phyloP scores from a whole-genome alignment of 1,140 invertebrate species.

The Scaptomyza graminum region DNA sequence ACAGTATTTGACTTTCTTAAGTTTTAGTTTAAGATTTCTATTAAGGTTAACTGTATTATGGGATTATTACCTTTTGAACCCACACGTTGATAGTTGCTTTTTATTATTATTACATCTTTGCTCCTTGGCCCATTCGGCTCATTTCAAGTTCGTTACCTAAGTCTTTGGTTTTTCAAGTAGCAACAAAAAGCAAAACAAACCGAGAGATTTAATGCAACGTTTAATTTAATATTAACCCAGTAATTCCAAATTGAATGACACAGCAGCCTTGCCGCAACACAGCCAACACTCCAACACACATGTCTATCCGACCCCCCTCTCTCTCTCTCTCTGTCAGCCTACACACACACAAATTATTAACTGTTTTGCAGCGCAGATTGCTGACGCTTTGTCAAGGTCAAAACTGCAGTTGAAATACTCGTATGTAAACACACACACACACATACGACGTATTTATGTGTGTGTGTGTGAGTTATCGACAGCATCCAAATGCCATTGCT shows the following conservation, averaged over 20 bases:
- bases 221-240: constrained; percentile 55
- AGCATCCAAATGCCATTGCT: constrained; percentile 48
- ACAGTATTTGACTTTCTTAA: too few species aligned
- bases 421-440: constrained; percentile 26
- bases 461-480: constrained; percentile 51
- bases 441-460: not conserved
- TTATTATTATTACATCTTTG: not conserved
- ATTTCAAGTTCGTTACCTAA: constrained; percentile 50
- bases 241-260: constrained; percentile 52
- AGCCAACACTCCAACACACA: constrained; percentile 1
- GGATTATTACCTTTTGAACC: too few species aligned
- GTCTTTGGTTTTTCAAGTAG: constrained; percentile 40
- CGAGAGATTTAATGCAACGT: constrained; percentile 22
- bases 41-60: too few species aligned
- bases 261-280: constrained; percentile 41
- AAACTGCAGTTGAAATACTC: constrained; percentile 59
- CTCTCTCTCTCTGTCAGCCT: constrained; percentile 1
- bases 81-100: too few species aligned
- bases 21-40: too few species aligned
- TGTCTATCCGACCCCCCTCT: not conserved
- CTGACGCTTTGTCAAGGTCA: constrained; percentile 66
- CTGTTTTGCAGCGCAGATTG: constrained; percentile 27
- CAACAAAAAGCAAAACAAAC: not conserved
- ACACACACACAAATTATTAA: constrained; percentile 37
- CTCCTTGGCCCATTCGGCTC: not conserved